These are phyloP conservation scores for Oxytorus armatus DNA, from an alignment of 2,888 invertebrate genomes.

Conservation along the genomic window DNA sequence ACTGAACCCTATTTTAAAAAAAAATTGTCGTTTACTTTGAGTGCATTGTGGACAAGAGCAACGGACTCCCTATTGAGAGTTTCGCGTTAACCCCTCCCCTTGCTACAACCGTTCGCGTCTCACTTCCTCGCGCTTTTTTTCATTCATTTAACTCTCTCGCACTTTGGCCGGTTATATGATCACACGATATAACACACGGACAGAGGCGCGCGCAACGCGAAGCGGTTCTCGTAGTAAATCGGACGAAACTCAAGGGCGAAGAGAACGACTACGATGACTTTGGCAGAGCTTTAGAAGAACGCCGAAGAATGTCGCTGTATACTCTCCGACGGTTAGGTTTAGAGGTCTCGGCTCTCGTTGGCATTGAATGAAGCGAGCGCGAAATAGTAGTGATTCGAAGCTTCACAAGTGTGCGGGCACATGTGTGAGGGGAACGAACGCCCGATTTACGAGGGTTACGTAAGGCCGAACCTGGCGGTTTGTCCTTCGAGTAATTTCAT, in stretches of 20 bases:
- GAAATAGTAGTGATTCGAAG: constrained; percentile 28
- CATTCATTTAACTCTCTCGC: constrained; percentile 63
- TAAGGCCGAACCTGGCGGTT: no score
- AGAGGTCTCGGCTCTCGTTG: neutral
- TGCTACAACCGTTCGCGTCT: constrained; percentile 49
- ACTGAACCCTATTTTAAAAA: no score
- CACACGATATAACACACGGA: neutral
- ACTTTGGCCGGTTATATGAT: constrained; percentile 48
- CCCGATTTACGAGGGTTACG: no score
- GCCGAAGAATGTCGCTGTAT: constrained; percentile 55
- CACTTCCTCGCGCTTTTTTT: constrained; percentile 52
- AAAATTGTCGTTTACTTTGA: no score
- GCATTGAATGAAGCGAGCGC: constrained; percentile 21
- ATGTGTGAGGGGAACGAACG: no score
- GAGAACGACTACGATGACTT: constrained; percentile 37
- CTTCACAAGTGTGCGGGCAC: no score
- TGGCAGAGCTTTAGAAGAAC: constrained; percentile 46
- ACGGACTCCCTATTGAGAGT: no score
- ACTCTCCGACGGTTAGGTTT: constrained; percentile 27
- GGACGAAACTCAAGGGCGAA: constrained; percentile 48
- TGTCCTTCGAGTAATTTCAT: no score
- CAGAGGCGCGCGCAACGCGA: neutral
- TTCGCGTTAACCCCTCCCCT: constrained; percentile 19
- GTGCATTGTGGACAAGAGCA: no score
- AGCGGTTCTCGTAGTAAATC: constrained; percentile 62